phyloP scores from a whole-genome alignment of 2,888 invertebrate species.

The Phorcus lineatus region DNA sequence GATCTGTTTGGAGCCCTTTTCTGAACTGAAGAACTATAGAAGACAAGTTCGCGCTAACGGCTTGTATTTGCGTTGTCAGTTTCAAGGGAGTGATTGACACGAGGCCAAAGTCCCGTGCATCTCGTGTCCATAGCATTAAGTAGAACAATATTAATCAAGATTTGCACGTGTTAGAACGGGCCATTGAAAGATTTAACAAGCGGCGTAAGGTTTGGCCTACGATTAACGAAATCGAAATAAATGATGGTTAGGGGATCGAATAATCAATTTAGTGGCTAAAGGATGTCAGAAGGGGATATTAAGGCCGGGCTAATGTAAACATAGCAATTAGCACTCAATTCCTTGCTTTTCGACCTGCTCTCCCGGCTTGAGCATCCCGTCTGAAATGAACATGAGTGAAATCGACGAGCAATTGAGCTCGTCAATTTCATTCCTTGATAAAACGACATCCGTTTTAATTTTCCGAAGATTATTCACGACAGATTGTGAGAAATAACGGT shows the following conservation, averaged over 20 bases:
- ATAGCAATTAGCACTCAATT: constrained; percentile 28
- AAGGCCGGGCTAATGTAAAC: constrained; percentile 19
- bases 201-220: background rate
- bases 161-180: constrained; percentile 15
- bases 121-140: background rate
- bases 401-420: constrained; percentile 6
- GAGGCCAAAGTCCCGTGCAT: too few relatives aligned
- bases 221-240: constrained; percentile 27
- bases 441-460: constrained; percentile 27
- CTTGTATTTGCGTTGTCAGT: too few relatives aligned
- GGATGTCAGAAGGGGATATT: constrained; percentile 8
- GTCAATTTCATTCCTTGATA: constrained; percentile 17
- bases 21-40: too few relatives aligned
- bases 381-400: constrained; percentile 22
- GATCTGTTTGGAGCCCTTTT: too few relatives aligned
- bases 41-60: too few relatives aligned
- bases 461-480: constrained; percentile 4
- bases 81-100: too few relatives aligned
- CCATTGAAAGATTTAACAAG: background rate
- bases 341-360: background rate
- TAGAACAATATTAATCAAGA: constrained; percentile 13
- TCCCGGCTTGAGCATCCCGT: background rate
- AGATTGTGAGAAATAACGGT: constrained; percentile 18
- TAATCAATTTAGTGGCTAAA: constrained; percentile 23
- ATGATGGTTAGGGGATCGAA: background rate